Percentiles rank a stretch among this genome's conserved stretches.
Evolutionary conservation across 2,888 invertebrate species (phyloP).

Genomic region (Eilema sororculum): DNA sequence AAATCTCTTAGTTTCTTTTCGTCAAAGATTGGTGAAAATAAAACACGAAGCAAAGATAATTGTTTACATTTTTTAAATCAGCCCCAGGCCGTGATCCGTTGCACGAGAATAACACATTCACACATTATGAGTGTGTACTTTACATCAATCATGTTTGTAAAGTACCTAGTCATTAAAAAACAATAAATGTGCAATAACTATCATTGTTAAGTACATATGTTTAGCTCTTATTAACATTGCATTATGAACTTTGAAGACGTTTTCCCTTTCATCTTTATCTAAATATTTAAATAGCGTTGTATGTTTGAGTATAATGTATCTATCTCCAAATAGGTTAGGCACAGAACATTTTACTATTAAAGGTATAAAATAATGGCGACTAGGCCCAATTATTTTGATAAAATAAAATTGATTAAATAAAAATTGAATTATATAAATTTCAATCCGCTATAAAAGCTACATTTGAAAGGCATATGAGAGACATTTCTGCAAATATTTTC

Average conservation of each 20-base stretch:
- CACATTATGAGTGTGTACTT: conserved; percentile 50
- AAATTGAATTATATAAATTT: no score
- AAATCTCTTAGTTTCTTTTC: conserved; percentile 30
- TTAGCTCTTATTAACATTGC: background rate
- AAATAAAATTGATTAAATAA: no score
- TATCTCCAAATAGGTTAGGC: no score
- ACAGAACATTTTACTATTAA: no score
- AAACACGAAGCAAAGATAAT: conserved; percentile 27
- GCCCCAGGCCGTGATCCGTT: conserved; percentile 19
- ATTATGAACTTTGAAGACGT: background rate
- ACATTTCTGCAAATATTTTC: no score
- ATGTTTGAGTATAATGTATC: no score
- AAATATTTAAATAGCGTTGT: background rate
- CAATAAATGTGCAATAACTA: conserved; percentile 44
- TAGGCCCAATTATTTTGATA: no score
- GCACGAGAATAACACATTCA: conserved; percentile 42
- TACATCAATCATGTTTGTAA: conserved; percentile 48
- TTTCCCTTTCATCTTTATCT: background rate
- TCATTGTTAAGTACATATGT: conserved; percentile 23
- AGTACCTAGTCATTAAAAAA: conserved; percentile 49
- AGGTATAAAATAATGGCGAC: no score
- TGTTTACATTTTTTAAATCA: conserved; percentile 36
- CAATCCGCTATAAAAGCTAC: no score
- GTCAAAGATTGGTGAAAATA: conserved; percentile 19
- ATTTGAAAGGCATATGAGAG: no score